Conservation (phyloP, 2,888 invertebrate species). For the Caenorhabditis japonica region DNA sequence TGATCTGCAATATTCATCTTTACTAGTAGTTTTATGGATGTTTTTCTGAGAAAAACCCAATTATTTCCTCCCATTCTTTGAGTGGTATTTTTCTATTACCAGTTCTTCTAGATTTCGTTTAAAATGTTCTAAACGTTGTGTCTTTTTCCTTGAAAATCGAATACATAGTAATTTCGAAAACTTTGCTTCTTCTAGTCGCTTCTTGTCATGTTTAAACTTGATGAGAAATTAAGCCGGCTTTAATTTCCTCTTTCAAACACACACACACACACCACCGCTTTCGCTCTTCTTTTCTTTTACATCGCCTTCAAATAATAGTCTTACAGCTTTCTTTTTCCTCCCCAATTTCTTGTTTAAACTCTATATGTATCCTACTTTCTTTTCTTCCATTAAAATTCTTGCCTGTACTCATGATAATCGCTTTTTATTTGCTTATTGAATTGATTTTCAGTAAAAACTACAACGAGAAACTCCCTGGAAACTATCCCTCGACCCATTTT, state of each 20-base stretch:
- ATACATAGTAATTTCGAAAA: conserved; percentile 10
- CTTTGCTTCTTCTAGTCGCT: conserved; percentile 24
- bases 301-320: background rate
- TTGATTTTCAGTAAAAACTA: no score
- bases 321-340: background rate
- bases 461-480: no score
- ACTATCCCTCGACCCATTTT: no score
- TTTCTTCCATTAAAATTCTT: conserved; percentile 28
- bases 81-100: background rate
- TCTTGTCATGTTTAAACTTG: conserved; percentile 30
- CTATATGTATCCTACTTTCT: no score
- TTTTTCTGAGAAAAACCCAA: background rate
- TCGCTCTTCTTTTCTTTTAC: conserved; percentile 1
- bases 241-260: conserved; percentile 27
- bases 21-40: no score
- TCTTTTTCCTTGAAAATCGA: no score
- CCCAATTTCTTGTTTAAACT: background rate
- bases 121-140: no score
- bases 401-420: conserved; percentile 9
- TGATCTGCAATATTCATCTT: conserved; percentile 20
- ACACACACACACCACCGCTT: conserved; percentile 7
- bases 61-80: conserved; percentile 1
- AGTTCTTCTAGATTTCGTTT: conserved; percentile 22
- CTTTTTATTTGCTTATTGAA: background rate
- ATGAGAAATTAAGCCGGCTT: conserved; percentile 37